Percentiles rank a stretch among this genome's conserved stretches.
phyloP scores from a whole-genome alignment of 92 coral and sea anemone species.

The Epizoanthus fatuus region DNA sequence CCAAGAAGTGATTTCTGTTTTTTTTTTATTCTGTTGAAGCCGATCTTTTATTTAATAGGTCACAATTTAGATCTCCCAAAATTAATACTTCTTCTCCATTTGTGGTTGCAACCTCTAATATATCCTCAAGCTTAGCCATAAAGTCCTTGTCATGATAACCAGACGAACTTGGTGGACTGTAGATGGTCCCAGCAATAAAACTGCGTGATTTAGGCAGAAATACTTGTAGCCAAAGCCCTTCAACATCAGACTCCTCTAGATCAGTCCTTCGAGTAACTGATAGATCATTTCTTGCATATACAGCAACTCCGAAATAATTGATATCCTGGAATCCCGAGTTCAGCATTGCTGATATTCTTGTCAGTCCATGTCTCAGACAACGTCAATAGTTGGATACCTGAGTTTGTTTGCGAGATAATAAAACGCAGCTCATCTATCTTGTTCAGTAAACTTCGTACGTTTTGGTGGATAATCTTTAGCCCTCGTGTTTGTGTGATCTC shows the following conservation, averaged over 20 bases:
- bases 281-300: slow-evolving; percentile 9
- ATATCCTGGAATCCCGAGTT: slow-evolving; percentile 55
- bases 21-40: neutral
- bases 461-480: slow-evolving; percentile 40
- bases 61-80: slow-evolving; percentile 29
- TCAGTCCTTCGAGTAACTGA: slow-evolving; percentile 16
- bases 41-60: neutral
- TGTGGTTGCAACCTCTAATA: neutral
- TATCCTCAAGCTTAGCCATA: too few species aligned
- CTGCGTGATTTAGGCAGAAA: slow-evolving; percentile 6
- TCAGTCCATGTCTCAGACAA: slow-evolving; percentile 48
- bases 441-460: slow-evolving; percentile 18
- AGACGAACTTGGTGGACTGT: slow-evolving; percentile 31
- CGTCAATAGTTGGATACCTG: slow-evolving; percentile 32
- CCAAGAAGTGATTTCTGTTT: slow-evolving; percentile 26
- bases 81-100: slow-evolving; percentile 3
- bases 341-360: slow-evolving; percentile 18
- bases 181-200: slow-evolving; percentile 16
- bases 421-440: slow-evolving; percentile 33
- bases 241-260: neutral
- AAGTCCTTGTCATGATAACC: slow-evolving; percentile 3
- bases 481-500: neutral
- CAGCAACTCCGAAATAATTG: slow-evolving; percentile 36
- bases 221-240: slow-evolving; percentile 25
- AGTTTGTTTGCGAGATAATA: slow-evolving; percentile 13